Evolutionary conservation across 1,140 invertebrate species (phyloP).

Genomic region (Zaprionus ghesquierei): DNA sequence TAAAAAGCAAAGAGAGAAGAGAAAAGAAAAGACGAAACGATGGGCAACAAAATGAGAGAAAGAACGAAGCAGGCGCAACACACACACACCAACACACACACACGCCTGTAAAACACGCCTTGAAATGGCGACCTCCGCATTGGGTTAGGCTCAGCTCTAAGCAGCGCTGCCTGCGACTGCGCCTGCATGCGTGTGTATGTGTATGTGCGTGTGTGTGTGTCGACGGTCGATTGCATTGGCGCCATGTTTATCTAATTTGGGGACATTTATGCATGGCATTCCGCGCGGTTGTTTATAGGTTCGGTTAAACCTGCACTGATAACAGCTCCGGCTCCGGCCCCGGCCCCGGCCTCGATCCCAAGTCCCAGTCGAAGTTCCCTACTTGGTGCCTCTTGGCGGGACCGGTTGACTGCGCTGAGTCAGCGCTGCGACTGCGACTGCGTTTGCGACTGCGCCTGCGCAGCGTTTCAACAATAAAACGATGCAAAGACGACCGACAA

Average conservation of each 20-base stretch:
- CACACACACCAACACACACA: constrained; percentile 5
- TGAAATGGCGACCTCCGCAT: constrained; percentile 52
- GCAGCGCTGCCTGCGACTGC: constrained; percentile 24
- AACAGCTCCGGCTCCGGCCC: constrained; percentile 36
- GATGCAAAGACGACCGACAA: constrained; percentile 27
- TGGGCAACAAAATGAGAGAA: constrained; percentile 22
- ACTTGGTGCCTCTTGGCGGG: neutral
- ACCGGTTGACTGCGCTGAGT: constrained; percentile 18
- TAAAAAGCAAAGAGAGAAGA: constrained; percentile 41
- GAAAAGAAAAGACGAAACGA: constrained; percentile 1
- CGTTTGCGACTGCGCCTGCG: constrained; percentile 38
- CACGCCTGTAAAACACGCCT: too few species aligned
- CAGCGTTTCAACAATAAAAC: constrained; percentile 37
- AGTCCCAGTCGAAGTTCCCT: neutral
- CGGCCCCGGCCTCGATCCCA: neutral
- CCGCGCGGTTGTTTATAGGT: constrained; percentile 83
- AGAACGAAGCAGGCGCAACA: too few species aligned
- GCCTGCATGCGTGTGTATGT: neutral
- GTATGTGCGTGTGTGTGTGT: constrained; percentile 4
- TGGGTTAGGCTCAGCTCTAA: constrained; percentile 8
- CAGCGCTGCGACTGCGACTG: neutral
- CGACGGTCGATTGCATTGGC: constrained; percentile 81
- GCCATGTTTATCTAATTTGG: constrained; percentile 83
- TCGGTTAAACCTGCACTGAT: constrained; percentile 83
- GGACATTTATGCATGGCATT: constrained; percentile 83